Evolutionary conservation across 2,888 invertebrate genomes (phyloP).

Genomic region (Seira ritae): DNA sequence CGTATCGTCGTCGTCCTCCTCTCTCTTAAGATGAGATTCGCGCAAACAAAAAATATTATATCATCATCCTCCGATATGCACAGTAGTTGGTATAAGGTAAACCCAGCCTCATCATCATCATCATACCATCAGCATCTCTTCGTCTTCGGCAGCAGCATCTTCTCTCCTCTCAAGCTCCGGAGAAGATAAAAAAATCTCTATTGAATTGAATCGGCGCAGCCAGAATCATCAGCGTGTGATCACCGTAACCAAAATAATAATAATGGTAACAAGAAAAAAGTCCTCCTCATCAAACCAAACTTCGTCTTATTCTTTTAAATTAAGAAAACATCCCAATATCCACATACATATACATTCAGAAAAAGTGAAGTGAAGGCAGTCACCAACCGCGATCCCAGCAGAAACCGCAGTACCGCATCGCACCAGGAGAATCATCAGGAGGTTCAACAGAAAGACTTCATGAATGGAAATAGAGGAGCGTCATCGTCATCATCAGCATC

Average conservation of each 20-base stretch:
- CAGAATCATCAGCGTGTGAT: constrained; percentile 63
- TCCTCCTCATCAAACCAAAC: constrained; percentile 50
- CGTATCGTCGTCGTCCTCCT: constrained; percentile 57
- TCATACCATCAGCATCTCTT: constrained; percentile 1
- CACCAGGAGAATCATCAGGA: constrained; percentile 59
- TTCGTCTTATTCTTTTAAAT: constrained; percentile 20
- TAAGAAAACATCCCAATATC: constrained; percentile 14
- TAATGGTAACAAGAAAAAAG: constrained; percentile 48
- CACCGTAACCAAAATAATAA: constrained; percentile 63
- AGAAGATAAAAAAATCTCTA: constrained; percentile 32
- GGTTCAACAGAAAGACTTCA: constrained; percentile 16
- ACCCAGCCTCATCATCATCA: constrained; percentile 31
- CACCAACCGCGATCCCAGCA: constrained; percentile 64
- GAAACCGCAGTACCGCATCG: constrained; percentile 65
- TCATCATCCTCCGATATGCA: constrained; percentile 65
- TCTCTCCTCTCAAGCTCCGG: constrained; percentile 44
- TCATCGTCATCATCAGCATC: too few species aligned
- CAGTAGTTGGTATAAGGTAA: constrained; percentile 73
- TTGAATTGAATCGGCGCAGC: constrained; percentile 60
- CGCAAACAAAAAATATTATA: constrained; percentile 54
- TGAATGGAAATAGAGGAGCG: not conserved
- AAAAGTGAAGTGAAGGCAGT: constrained; percentile 43
- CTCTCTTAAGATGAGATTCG: constrained; percentile 72
- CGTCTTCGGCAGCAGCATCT: constrained; percentile 57
- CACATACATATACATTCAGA: constrained; percentile 21